Evolutionary conservation across 2,113 vertebrate genomes (phyloP), one percentile per base, ranked within the genome.

Genomic region (Cynoglossus semilaevis): DNA sequence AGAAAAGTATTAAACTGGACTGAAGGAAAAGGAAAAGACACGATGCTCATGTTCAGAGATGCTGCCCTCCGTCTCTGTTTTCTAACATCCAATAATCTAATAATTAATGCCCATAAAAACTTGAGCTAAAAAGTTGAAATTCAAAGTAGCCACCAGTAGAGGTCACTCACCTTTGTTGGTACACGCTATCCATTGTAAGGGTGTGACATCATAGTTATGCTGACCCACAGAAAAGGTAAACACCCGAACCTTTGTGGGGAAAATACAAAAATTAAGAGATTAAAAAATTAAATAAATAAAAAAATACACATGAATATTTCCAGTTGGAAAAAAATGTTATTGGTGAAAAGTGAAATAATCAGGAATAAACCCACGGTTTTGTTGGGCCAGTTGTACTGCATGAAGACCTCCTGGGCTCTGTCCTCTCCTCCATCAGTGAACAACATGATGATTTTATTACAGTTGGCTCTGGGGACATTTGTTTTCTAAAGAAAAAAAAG

Each of bases 381-480:
- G 67, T 99, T 97, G 66, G 97, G 97, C 95, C 96, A 98, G 82
- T 99, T 99, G 88, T 99, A 96, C 76, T 94, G 96, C 91, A 97
- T 94, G 69, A 99, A 99, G 80, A 99, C 92, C 0, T 99, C 96
- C 87, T 98, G 97, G 43, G 97, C 97, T 0, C 97, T 90, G 74
- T 99, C 97, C 79, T 99, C 97, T 0, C 97, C 97, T 0, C 97
- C 97, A 0, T 99, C 97, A 1, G 97, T 99, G 83, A 99, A 99
- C 88, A 99, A 91, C 97, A 99, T 99, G 81, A 99, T 98, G 87
- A 99, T 96, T 88, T 98, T 98, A 85, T 99, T 99, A 85, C 97
- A 99, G 90, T 98, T 95, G 45, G 96, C 96, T 40, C 97, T 92
- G 0, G 94, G 96, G 76, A 98, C 94, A 72, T 96, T 96, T 75